A percentile compares a stretch with the other conserved stretches of the same genome.
Evolutionary conservation across 2,888 invertebrate species (phyloP).

Genomic region (Temnothorax unifasciatus): DNA sequence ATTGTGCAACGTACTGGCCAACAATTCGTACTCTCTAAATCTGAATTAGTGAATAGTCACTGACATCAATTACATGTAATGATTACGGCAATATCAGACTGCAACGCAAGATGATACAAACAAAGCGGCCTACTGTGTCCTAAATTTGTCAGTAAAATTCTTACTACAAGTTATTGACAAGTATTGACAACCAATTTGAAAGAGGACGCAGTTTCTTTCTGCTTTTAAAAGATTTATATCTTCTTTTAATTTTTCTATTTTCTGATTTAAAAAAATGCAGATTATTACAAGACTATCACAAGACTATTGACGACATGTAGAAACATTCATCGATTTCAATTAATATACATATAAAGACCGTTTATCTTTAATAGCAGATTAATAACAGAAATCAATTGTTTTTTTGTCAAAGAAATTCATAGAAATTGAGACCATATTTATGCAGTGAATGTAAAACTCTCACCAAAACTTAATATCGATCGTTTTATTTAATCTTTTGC

Average conservation of each 20-base stretch:
- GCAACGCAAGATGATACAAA: neutral
- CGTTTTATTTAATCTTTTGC: slow-evolving; percentile 50
- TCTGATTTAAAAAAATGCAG: no score
- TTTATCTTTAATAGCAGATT: neutral
- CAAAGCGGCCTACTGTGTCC: neutral
- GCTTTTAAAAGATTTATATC: no score
- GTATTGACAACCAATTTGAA: no score
- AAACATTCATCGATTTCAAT: neutral
- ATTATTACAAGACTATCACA: no score
- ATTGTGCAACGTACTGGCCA: slow-evolving; percentile 70
- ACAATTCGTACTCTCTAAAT: slow-evolving; percentile 53
- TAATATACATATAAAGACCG: neutral
- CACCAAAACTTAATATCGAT: neutral
- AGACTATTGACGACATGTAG: neutral
- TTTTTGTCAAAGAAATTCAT: neutral
- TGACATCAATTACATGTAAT: slow-evolving; percentile 2
- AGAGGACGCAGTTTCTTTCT: no score
- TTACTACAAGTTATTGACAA: no score
- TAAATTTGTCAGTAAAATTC: neutral
- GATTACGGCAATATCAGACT: neutral
- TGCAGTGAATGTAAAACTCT: neutral
- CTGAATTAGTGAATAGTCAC: no score
- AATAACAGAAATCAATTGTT: neutral
- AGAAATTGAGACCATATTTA: neutral
- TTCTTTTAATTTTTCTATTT: no score